Conservation (phyloP, 2,888 invertebrate genomes). For the Dryococelus australis region DNA sequence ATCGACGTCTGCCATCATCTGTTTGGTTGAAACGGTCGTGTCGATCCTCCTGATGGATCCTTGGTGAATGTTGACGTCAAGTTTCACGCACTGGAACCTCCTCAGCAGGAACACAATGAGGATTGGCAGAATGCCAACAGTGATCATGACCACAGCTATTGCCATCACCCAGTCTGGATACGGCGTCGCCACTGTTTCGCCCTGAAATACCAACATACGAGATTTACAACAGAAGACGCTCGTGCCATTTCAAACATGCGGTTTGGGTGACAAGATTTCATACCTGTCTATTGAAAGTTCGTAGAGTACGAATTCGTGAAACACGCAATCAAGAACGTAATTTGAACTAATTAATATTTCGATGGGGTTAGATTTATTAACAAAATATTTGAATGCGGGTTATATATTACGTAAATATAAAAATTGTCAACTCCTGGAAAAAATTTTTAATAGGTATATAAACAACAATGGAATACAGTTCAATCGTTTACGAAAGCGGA, state of each 20-base stretch:
- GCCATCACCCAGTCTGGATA: slow-evolving; percentile 86
- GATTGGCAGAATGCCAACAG: slow-evolving; percentile 84
- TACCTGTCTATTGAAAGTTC: not conserved
- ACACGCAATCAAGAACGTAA: too few relatives aligned
- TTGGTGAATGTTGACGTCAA: slow-evolving; percentile 90
- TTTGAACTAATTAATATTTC: too few relatives aligned
- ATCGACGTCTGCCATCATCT: slow-evolving; percentile 94
- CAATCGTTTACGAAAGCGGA: too few relatives aligned
- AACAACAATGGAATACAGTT: too few relatives aligned
- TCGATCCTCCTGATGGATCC: slow-evolving; percentile 91
- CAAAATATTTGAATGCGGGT: too few relatives aligned
- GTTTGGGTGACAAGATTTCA: too few relatives aligned
- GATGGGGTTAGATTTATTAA: too few relatives aligned
- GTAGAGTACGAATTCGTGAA: too few relatives aligned
- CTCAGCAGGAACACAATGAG: slow-evolving; percentile 85
- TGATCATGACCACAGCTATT: slow-evolving; percentile 77
- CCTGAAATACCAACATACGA: slow-evolving; percentile 63
- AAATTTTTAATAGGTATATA: too few relatives aligned
- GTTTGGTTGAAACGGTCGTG: slow-evolving; percentile 91
- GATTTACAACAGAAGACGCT: slow-evolving; percentile 17
- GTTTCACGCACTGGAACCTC: slow-evolving; percentile 86
- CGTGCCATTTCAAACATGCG: too few relatives aligned
- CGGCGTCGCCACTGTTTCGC: slow-evolving; percentile 69
- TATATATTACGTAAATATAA: too few relatives aligned
- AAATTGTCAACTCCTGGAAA: too few relatives aligned